These are phyloP conservation scores for Amphiprion percula DNA, from an alignment of 2,113 vertebrate species.

Conservation along the genomic window DNA sequence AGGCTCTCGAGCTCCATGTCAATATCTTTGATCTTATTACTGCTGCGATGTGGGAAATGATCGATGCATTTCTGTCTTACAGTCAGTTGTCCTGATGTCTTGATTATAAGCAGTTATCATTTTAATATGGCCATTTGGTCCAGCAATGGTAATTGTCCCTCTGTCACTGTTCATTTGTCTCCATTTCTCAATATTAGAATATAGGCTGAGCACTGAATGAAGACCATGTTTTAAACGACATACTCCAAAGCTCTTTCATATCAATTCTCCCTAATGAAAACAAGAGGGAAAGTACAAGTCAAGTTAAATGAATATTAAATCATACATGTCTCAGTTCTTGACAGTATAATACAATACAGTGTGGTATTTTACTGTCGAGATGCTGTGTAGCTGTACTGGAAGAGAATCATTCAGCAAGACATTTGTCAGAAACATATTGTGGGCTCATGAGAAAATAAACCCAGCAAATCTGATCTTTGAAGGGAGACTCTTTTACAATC, in stretches of 20 bases:
- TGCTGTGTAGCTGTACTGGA: slow-evolving; percentile 25
- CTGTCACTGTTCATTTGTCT: slow-evolving; percentile 72
- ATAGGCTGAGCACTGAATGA: slow-evolving; percentile 60
- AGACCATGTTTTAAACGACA: slow-evolving; percentile 64
- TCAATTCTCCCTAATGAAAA: slow-evolving; percentile 60
- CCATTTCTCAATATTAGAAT: slow-evolving; percentile 58
- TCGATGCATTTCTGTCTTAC: slow-evolving; percentile 65
- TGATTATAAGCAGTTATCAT: slow-evolving; percentile 65
- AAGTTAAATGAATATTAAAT: slow-evolving; percentile 50
- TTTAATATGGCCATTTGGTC: slow-evolving; percentile 62
- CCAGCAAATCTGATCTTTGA: slow-evolving; percentile 62
- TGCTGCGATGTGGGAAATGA: slow-evolving; percentile 56
- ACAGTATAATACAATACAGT: slow-evolving; percentile 17
- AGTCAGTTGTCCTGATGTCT: slow-evolving; percentile 59
- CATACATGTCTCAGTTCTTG: slow-evolving; percentile 30
- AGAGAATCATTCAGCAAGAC: slow-evolving; percentile 49
- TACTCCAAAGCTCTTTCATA: slow-evolving; percentile 51
- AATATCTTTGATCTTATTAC: slow-evolving; percentile 72
- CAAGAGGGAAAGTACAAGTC: slow-evolving; percentile 35
- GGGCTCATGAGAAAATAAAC: slow-evolving; percentile 56
- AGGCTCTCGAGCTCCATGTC: slow-evolving; percentile 51
- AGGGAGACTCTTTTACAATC: slow-evolving; percentile 24
- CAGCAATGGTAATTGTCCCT: slow-evolving; percentile 64
- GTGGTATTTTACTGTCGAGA: slow-evolving; percentile 23
- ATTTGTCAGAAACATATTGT: slow-evolving; percentile 52